A percentile compares a stretch with the other conserved stretches of the same genome.
Evolutionary conservation across 2,797 vertebrate genomes (phyloP).

Genomic region (Falco cherrug): DNA sequence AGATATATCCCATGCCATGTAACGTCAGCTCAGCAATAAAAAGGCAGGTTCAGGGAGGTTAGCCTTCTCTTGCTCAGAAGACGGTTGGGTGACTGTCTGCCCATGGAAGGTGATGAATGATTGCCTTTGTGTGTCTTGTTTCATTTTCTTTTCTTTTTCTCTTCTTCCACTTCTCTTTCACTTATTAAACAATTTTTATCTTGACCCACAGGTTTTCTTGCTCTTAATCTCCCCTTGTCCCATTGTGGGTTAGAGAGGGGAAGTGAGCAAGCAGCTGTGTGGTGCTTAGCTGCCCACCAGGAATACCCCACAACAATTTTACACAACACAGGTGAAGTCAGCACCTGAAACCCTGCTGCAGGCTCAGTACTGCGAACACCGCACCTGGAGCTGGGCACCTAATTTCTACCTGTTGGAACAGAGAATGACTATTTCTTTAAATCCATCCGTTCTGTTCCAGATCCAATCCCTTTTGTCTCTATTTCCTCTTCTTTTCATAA

Average conservation of each 20-base stretch:
- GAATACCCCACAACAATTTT: not conserved
- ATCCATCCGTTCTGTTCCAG: not conserved
- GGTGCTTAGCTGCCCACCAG: not conserved
- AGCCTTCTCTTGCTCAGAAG: accelerated
- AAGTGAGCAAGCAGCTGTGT: accelerated
- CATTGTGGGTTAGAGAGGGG: too few relatives aligned
- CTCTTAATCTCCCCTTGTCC: not conserved
- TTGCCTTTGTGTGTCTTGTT: not conserved
- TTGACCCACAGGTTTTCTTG: not conserved
- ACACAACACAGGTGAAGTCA: not conserved
- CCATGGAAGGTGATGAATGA: not conserved
- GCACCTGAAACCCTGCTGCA: not conserved
- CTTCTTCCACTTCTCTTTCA: not conserved
- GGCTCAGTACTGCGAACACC: not conserved
- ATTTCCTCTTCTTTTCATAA: not conserved
- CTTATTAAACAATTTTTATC: not conserved
- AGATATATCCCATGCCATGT: too few relatives aligned
- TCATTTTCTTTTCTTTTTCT: not conserved
- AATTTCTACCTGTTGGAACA: not conserved
- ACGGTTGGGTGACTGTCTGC: accelerated
- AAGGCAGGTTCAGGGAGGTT: not conserved
- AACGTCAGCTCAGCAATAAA: not conserved
- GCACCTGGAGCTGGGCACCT: not conserved
- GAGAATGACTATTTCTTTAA: not conserved
- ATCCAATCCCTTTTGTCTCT: not conserved